Evolutionary conservation across 1,140 invertebrate species (phyloP).

Genomic region (Sesamia nonagrioides): DNA sequence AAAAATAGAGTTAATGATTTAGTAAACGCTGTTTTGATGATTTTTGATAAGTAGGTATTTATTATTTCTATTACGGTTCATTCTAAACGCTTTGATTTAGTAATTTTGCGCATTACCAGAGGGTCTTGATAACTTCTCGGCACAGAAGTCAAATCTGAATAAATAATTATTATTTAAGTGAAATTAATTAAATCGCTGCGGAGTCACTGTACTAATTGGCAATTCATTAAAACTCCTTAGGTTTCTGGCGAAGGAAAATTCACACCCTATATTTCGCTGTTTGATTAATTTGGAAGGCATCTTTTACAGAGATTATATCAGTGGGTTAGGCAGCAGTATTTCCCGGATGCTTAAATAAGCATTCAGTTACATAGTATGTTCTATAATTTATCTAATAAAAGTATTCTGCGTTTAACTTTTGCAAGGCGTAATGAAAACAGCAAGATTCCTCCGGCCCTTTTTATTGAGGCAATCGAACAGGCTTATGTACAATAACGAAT

Average conservation of each 20-base stretch:
- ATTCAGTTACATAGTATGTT: too few relatives aligned
- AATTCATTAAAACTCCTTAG: constrained; percentile 21
- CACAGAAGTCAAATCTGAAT: constrained; percentile 1
- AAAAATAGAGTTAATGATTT: neutral
- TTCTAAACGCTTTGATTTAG: neutral
- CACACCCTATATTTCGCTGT: neutral
- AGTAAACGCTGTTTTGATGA: neutral
- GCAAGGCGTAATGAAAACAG: neutral
- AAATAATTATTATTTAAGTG: constrained; percentile 22
- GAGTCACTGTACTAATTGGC: constrained; percentile 13
- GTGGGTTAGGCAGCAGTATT: neutral
- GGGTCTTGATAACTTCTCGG: neutral
- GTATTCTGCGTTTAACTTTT: neutral
- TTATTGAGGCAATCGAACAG: constrained; percentile 5
- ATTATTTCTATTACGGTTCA: neutral
- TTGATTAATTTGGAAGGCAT: neutral
- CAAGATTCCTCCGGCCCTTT: neutral
- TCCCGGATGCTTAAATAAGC: neutral
- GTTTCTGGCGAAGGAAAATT: constrained; percentile 7
- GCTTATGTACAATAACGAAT: neutral
- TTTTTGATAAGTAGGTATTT: neutral
- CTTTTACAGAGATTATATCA: neutral
- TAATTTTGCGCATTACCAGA: neutral
- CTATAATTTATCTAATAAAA: neutral
- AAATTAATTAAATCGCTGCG: constrained; percentile 11